phyloP scores from a whole-genome alignment of 2,113 vertebrate genomes.

The Sylvicapra grimmia region DNA sequence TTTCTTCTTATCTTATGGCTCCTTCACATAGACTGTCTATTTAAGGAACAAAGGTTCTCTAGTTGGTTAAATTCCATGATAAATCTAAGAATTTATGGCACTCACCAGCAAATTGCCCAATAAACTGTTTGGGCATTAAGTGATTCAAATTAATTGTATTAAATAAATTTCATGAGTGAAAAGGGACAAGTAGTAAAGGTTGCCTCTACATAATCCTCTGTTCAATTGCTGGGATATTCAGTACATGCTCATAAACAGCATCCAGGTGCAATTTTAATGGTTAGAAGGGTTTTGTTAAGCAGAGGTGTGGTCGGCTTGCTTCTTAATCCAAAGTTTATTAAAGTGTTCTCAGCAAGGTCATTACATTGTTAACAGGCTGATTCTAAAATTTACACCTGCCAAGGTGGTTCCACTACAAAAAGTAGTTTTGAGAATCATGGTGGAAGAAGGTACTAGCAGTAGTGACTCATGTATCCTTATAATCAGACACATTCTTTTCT shows the following conservation, averaged over 20 bases:
- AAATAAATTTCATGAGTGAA: not conserved
- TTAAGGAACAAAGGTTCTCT: constrained; percentile 22
- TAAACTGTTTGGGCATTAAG: not conserved
- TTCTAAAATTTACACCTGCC: not conserved
- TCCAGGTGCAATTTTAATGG: not conserved
- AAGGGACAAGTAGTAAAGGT: not conserved
- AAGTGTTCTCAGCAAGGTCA: not conserved
- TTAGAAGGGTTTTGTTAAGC: not conserved
- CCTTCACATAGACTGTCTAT: not conserved
- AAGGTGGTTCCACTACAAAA: not conserved
- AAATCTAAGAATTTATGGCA: not conserved
- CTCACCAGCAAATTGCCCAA: not conserved
- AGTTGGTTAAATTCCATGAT: not conserved
- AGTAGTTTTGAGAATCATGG: not conserved
- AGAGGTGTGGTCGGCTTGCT: not conserved
- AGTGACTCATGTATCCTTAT: not conserved
- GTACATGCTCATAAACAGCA: not conserved
- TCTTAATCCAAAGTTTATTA: not conserved
- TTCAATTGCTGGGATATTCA: not conserved
- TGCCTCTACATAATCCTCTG: not conserved
- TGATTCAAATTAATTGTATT: not conserved
- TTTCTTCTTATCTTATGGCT: not conserved
- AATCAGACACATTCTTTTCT: not conserved
- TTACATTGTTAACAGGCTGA: not conserved
- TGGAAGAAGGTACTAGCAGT: not conserved